Conservation (phyloP, 2,888 invertebrate genomes). For the Melanostoma mellinum region DNA sequence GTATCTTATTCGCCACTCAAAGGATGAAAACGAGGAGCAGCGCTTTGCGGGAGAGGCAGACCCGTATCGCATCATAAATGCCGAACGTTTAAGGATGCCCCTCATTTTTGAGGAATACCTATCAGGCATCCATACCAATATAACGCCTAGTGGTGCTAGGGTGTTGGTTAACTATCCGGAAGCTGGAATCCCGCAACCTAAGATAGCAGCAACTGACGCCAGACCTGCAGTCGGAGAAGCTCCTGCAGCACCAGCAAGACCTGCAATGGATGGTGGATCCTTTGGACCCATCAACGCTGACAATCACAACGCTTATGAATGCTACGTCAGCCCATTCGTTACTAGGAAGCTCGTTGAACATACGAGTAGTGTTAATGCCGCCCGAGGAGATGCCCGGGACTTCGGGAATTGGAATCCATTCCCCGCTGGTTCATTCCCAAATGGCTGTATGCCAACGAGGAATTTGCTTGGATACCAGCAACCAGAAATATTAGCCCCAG, state of each 20-base stretch:
- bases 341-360: no score
- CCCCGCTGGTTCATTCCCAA: no score
- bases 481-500: no score
- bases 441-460: no score
- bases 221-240: neutral
- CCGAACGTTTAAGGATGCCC: constrained; percentile 4
- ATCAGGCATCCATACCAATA: neutral
- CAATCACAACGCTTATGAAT: no score
- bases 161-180: neutral
- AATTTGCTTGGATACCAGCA: no score
- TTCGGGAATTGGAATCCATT: no score
- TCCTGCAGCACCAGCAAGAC: neutral
- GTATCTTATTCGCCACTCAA: neutral
- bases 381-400: no score
- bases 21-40: constrained; percentile 7
- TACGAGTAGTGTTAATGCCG: no score
- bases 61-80: neutral
- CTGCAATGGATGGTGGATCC: no score
- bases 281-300: no score
- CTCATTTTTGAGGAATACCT: neutral
- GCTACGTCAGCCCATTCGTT: no score
- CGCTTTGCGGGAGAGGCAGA: neutral
- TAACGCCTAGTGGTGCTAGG: neutral
- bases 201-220: neutral
- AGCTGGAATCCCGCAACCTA: neutral